These are phyloP conservation scores for Anguilla anguilla DNA, from an alignment of 2,797 vertebrate genomes.

Conservation along the genomic window DNA sequence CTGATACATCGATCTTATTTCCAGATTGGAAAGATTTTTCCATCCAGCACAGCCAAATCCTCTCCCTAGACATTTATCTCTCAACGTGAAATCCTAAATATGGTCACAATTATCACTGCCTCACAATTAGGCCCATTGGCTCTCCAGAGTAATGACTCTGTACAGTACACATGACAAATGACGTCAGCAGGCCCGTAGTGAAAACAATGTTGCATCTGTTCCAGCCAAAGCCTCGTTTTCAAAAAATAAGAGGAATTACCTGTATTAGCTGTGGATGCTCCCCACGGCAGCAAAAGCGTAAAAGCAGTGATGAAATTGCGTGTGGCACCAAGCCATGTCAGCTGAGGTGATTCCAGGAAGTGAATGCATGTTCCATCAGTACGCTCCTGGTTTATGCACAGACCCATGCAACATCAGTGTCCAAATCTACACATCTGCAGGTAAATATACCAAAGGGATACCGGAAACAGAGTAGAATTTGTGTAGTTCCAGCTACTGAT, in stretches of 20 bases:
- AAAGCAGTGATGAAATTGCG: background rate
- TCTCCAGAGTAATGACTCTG: background rate
- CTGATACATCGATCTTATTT: too few relatives aligned
- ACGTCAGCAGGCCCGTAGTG: background rate
- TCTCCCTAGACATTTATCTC: background rate
- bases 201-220: background rate
- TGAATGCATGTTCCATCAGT: background rate
- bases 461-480: background rate
- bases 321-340: background rate
- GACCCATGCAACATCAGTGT: background rate
- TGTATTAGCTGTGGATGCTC: background rate
- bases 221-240: background rate
- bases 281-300: background rate
- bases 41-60: too few relatives aligned
- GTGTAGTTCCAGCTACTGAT: background rate
- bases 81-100: background rate
- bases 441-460: background rate
- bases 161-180: background rate
- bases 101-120: background rate
- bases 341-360: background rate
- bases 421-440: background rate
- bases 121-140: background rate
- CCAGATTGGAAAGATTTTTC: too few relatives aligned
- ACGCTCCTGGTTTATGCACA: background rate
- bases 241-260: background rate